phyloP scores from a whole-genome alignment of 2,113 vertebrate genomes.

The Poeciliopsis prolifica region DNA sequence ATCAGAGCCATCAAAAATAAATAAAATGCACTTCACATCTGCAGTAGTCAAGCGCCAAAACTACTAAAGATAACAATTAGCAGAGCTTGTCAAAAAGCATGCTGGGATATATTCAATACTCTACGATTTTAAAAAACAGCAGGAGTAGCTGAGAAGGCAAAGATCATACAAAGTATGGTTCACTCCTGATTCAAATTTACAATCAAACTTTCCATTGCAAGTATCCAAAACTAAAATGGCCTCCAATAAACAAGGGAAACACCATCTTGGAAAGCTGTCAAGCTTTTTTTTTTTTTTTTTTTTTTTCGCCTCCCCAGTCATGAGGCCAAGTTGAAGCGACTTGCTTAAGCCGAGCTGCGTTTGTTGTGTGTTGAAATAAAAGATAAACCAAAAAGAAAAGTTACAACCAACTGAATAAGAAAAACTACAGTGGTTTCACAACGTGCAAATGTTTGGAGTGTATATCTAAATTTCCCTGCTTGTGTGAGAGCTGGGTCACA shows the following conservation, averaged over 20 bases:
- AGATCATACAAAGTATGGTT: constrained; percentile 44
- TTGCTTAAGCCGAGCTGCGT: constrained; percentile 5
- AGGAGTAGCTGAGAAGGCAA: constrained; percentile 38
- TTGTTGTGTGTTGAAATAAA: constrained; percentile 14
- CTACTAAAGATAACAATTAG: neutral
- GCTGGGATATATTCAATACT: too few relatives aligned
- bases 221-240: constrained; percentile 35
- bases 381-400: neutral
- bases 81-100: too few relatives aligned
- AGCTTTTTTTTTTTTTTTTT: neutral
- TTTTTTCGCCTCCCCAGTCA: neutral
- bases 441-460: constrained; percentile 18
- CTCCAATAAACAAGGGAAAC: constrained; percentile 14
- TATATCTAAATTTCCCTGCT: constrained; percentile 40
- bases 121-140: constrained; percentile 25
- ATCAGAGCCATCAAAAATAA: neutral
- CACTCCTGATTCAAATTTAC: constrained; percentile 58
- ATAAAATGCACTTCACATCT: neutral
- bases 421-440: constrained; percentile 30
- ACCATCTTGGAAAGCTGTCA: neutral
- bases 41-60: neutral
- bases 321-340: neutral
- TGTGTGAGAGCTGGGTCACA: constrained; percentile 54
- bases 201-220: constrained; percentile 30
- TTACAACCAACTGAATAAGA: neutral